Conservation (phyloP, 2,888 invertebrate species). For the Ptilodon capucinus region DNA sequence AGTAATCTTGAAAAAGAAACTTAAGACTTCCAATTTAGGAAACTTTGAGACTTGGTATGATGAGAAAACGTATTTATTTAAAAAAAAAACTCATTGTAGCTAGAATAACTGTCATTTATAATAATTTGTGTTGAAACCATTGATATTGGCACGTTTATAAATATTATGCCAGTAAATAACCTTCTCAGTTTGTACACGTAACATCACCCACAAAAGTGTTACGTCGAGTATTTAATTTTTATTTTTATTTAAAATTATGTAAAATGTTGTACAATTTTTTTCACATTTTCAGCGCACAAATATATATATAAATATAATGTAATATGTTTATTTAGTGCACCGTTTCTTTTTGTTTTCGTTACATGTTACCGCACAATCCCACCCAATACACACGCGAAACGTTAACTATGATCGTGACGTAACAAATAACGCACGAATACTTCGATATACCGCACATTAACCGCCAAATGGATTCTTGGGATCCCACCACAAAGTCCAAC, state of each 20-base stretch:
- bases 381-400: slow-evolving; percentile 68
- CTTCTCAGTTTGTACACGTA: slow-evolving; percentile 18
- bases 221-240: too few species aligned
- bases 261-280: slow-evolving; percentile 11
- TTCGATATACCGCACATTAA: slow-evolving; percentile 42
- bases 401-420: slow-evolving; percentile 47
- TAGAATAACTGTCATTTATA: too few species aligned
- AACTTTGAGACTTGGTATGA: too few species aligned
- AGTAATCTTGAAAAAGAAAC: too few species aligned
- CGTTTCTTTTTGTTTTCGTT: slow-evolving; percentile 80
- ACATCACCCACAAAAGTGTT: slow-evolving; percentile 1
- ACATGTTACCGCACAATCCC: slow-evolving; percentile 80
- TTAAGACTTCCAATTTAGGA: too few species aligned
- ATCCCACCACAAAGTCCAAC: slow-evolving; percentile 79
- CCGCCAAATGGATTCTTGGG: slow-evolving; percentile 70
- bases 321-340: slow-evolving; percentile 81
- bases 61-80: too few species aligned
- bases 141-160: too few species aligned
- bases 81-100: too few species aligned
- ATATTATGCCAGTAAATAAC: too few species aligned
- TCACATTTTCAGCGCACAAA: slow-evolving; percentile 36
- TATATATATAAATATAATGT: slow-evolving; percentile 44
- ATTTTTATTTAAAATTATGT: slow-evolving; percentile 28
- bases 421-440: slow-evolving; percentile 30
- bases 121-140: too few species aligned